Evolutionary conservation across 1,140 invertebrate genomes (phyloP), one percentile per base, ranked within the genome.

Genomic region (Penaeus indicus): DNA sequence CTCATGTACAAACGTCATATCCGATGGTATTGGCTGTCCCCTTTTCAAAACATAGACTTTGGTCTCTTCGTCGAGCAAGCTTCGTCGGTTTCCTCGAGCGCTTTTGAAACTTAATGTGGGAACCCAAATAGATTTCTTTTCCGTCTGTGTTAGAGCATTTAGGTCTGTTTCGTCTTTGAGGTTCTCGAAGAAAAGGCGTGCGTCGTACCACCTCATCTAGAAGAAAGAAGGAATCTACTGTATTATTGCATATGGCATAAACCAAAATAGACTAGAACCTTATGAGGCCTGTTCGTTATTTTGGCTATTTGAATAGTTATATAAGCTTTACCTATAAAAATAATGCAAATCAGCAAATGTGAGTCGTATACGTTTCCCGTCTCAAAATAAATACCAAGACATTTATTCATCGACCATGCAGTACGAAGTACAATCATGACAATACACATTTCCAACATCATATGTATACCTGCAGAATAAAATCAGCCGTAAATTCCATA

Each of bases 201-300:
- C 27, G 72, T 75, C 72, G 72, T 75, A 38, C 72, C 72, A 75
- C 16, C 27, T 38, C 72, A 75, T 75, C 72, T 75, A 38, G n/a
- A 72, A 72, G 16, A 54, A 13, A 54, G 54, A 16, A 11, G 11
- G 11, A 54, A 54, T 13, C 10, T 2, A 5, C 7, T 54, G 10
- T 54, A 13, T 47, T 11, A 16, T 54, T 54, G 10, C 10, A 54
- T 54, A 54, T 54, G 11, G 7, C 47, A 47, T 13, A 16, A 13
- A 54, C 16, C 10, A 54, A 54, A 16, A 54, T 54, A 16, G 10
- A 16, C 11, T 13, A 13, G 7, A 16, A 16, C 38, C 7, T 42
- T 42, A 1, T 7, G 7, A 42, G 38, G 38, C 7, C 38, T 42
- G 7, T 8, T 42, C 2, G 38, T 42, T 42, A 42, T 42, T 42